phyloP scores from a whole-genome alignment of 2,113 vertebrate genomes.

The Pelobates fuscus region DNA sequence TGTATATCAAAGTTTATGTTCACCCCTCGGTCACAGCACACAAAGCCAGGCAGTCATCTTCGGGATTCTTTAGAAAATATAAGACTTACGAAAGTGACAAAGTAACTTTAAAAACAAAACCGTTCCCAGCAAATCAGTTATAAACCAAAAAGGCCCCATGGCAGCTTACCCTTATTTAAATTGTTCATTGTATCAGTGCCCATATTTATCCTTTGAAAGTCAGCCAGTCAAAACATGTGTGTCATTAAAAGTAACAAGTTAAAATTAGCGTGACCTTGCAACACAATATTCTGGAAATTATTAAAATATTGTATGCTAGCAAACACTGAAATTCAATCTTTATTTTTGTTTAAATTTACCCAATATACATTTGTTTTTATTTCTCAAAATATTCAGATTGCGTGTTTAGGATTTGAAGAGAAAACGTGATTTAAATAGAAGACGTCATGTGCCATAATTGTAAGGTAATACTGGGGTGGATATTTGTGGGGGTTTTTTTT shows the following conservation, averaged over 20 bases:
- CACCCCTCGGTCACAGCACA: no score
- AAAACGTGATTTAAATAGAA: no score
- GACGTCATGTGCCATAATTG: no score
- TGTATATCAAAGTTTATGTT: no score
- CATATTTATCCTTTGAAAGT: conserved; percentile 60
- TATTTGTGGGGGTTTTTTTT: no score
- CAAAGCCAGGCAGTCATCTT: no score
- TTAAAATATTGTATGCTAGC: conserved; percentile 1
- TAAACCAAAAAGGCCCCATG: conserved; percentile 59
- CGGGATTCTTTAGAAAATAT: no score
- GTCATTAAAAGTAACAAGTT: conserved; percentile 59
- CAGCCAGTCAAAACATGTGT: conserved; percentile 60
- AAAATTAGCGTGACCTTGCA: conserved; percentile 39
- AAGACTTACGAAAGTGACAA: no score
- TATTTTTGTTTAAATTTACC: background rate
- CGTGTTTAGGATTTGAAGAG: no score
- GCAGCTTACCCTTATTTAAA: conserved; percentile 58
- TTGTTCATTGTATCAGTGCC: conserved; percentile 57
- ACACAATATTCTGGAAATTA: conserved; percentile 28
- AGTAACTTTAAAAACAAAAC: background rate
- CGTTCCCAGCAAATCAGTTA: conserved; percentile 48
- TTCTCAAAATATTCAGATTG: no score
- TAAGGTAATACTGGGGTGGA: no score
- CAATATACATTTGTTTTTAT: no score
- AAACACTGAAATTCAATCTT: conserved; percentile 10